Conservation (phyloP, 2,113 vertebrate species). For the Nothobranchius furzeri region DNA sequence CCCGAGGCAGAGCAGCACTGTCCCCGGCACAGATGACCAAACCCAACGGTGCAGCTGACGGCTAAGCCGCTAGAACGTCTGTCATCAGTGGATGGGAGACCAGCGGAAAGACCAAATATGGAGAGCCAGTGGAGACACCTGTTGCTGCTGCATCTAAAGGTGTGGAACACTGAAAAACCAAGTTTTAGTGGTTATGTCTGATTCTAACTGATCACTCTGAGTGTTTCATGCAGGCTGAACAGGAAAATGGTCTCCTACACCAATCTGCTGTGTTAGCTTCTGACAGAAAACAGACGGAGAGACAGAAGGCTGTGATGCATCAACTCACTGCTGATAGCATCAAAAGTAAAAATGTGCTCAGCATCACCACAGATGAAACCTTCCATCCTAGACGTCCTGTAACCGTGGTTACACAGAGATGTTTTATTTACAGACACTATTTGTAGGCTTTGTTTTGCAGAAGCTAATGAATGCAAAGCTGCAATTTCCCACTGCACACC, state of each 20-base stretch:
- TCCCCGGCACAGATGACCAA: conserved; percentile 42
- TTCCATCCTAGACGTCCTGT: too few species aligned
- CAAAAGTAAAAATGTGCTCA: too few species aligned
- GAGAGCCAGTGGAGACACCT: not conserved
- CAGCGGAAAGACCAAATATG: conserved; percentile 15
- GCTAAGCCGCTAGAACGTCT: conserved; percentile 9
- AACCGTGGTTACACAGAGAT: too few species aligned
- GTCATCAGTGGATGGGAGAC: conserved; percentile 14
- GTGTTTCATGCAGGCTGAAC: too few species aligned
- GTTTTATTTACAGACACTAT: not conserved
- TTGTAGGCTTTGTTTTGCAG: not conserved
- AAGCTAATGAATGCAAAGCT: conserved; percentile 38
- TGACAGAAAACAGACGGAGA: not conserved
- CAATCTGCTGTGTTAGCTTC: too few species aligned
- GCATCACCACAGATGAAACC: too few species aligned
- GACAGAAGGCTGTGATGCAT: not conserved
- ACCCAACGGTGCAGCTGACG: conserved; percentile 27
- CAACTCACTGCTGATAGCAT: too few species aligned
- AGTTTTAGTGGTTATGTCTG: too few species aligned
- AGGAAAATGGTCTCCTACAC: too few species aligned
- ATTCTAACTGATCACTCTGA: too few species aligned
- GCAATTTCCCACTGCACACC: conserved; percentile 32
- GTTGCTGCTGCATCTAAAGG: not conserved
- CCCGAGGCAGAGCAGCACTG: conserved; percentile 16
- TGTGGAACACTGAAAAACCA: too few species aligned